Evolutionary conservation across 2,797 vertebrate species (phyloP), one percentile per base, ranked within the genome.

Genomic region (Cyprinella venusta): DNA sequence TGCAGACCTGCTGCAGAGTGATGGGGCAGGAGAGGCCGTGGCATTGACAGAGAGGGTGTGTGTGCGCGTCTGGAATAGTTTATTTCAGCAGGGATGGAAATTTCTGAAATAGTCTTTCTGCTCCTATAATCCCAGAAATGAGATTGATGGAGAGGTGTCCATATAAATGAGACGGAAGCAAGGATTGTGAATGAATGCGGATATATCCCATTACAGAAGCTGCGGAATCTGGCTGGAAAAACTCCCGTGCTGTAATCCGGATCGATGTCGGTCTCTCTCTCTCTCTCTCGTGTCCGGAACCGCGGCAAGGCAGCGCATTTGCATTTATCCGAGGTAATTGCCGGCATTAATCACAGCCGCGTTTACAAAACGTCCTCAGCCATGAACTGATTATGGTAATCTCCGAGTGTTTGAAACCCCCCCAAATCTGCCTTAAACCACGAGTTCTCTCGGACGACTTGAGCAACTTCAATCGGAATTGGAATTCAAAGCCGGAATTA

Each of bases 321-420:
- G 87, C 92, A 90, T 93, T 91, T 90, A 89, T 89, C 89, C 84
- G 61, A 77, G 77, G 81, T 93, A 94, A 94, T 93, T 93, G 91
- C 88, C 33, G 71, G 84, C 92, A 90, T 94, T 93, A 93, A 92
- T 92, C 90, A 91, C 88, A 56, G 75, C 84, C 83, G 80, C 89
- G 88, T 92, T 93, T 92, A 89, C 89, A 87, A 91, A 88, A 91
- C 91, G 90, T 92, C 88, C 89, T 92, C 89, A 91, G 87, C 92
- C 91, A 85, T 91, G 88, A 91, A 90, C 90, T 87, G 90, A 93
- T 94, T 93, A 93, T 93, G 92, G 82, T 93, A 94, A 95, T 93
- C 86, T 79, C 84, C 5, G 40, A 69, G 33, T 67, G 85, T 79
- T 71, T 76, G 38, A 76, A 90, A 84, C 87, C 87, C 45, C 74